Evolutionary conservation across 2,888 invertebrate species (phyloP), one percentile per base, ranked within the genome.

Genomic region (Heliconius ethilla): DNA sequence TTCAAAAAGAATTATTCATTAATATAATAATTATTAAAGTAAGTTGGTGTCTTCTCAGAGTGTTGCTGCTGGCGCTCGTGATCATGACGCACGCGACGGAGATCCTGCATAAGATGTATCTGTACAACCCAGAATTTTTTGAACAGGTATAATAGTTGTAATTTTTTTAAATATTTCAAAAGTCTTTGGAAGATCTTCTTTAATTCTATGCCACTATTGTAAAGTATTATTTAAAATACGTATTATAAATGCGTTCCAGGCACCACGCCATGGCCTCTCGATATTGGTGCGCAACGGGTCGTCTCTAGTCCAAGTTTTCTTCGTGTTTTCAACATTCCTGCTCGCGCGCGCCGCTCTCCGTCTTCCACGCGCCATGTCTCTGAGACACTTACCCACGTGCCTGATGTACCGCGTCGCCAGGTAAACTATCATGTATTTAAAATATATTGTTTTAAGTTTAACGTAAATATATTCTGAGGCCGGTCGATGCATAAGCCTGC

Each of bases 201-300:
- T 5, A 29, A 7, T 33, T 33, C 33, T 33, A 7, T 33, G 33
- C 33, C 7, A 33, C 7, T 33, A 33, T 13, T 40, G 13, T 3
- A 4, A 40, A 40, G 13, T 40, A 40, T 40, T 11, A 40, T 40
- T 40, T 40, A 40, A 15, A 15, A 45, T 45, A 55, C 55, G 22
- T 55, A 55, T 22, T 55, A 55, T 7, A 55, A 9, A 9, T 2
- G 11, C 37, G 11, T 70, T 2, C n/a, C 82, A 90, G 90, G 83
- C 86, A 22, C 84, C 87, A 2, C 83, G 82, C 0, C 85, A 87
- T 62, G 87, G 89, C 0, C 40, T 84, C n/a, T 79, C 88, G 79
- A 88, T 89, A 86, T 45, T 89, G n/a, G 85, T 90, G 79, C 84
- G 88, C 81, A 92, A 92, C 84, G 91, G 91, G 27, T 87, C 91